These are phyloP conservation scores for Miltochrista miniata DNA, from an alignment of 2,888 invertebrate species.

Conservation along the genomic window DNA sequence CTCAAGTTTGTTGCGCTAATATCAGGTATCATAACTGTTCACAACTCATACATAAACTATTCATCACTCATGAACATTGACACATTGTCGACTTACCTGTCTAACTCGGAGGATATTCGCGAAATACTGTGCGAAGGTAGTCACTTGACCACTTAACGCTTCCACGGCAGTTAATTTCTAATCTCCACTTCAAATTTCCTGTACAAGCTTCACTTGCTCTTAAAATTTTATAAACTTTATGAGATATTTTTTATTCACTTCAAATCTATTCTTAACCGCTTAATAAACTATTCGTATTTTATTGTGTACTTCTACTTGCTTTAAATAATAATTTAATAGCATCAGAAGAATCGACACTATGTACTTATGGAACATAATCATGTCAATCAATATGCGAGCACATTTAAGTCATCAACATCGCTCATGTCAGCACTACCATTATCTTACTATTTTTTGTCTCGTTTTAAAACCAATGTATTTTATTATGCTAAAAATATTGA, in stretches of 20 bases:
- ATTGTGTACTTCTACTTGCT: slow-evolving; percentile 32
- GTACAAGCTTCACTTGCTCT: slow-evolving; percentile 67
- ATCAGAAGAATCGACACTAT: slow-evolving; percentile 27
- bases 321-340: slow-evolving; percentile 26
- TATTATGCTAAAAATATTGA: slow-evolving; percentile 61
- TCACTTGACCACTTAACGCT: slow-evolving; percentile 46
- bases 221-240: slow-evolving; percentile 15
- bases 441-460: slow-evolving; percentile 54
- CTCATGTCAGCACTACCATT: slow-evolving; percentile 62
- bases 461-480: slow-evolving; percentile 46
- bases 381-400: slow-evolving; percentile 32
- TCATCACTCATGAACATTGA: slow-evolving; percentile 49
- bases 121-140: slow-evolving; percentile 16
- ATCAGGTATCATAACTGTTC: slow-evolving; percentile 33
- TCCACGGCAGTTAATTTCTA: slow-evolving; percentile 62
- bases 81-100: slow-evolving; percentile 42
- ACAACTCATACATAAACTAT: slow-evolving; percentile 39
- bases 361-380: slow-evolving; percentile 26
- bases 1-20: slow-evolving; percentile 19
- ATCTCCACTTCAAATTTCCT: slow-evolving; percentile 64
- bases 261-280: slow-evolving; percentile 45
- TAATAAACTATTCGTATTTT: slow-evolving; percentile 26
- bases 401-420: slow-evolving; percentile 49
- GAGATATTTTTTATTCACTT: slow-evolving; percentile 30
- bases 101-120: slow-evolving; percentile 22